A percentile compares a stretch with the other conserved stretches of the same genome.
These are phyloP conservation scores for Myxocyprinus asiaticus DNA, from an alignment of 2,113 vertebrate species.

Conservation along the genomic window DNA sequence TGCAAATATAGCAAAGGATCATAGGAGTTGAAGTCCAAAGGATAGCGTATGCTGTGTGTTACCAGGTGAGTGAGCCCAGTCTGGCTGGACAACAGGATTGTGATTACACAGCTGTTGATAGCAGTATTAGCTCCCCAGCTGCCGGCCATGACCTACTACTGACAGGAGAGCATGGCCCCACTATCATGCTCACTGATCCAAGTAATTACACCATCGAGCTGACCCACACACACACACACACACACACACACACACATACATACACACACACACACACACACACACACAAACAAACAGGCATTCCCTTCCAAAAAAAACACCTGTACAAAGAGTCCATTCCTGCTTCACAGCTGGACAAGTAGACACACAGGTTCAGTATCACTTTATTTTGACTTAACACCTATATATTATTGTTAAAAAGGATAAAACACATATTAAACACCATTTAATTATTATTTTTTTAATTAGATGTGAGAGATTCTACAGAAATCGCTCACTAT, in stretches of 20 bases:
- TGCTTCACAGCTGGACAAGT: not conserved
- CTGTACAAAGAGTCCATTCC: constrained; percentile 12
- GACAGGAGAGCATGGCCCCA: constrained; percentile 69
- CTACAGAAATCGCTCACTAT: too few relatives aligned
- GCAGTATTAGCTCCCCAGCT: constrained; percentile 67
- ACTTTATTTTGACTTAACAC: not conserved
- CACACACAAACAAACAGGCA: constrained; percentile 5
- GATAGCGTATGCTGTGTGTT: constrained; percentile 1
- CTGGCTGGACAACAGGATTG: constrained; percentile 39
- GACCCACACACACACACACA: constrained; percentile 46
- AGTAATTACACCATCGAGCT: constrained; percentile 71
- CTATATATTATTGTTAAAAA: too few relatives aligned
- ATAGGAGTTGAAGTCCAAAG: constrained; percentile 49
- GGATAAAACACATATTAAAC: too few relatives aligned
- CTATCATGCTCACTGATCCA: constrained; percentile 71
- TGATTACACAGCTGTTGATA: constrained; percentile 74
- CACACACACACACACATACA: constrained; percentile 23
- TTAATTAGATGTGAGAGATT: too few relatives aligned
- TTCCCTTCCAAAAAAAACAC: constrained; percentile 38
- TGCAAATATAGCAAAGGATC: constrained; percentile 42
- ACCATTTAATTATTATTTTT: too few relatives aligned
- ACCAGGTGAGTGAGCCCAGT: constrained; percentile 44
- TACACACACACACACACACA: constrained; percentile 28
- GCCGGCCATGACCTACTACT: constrained; percentile 62
- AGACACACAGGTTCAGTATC: not conserved